Evolutionary conservation across 2,113 vertebrate species (phyloP).

Genomic region (Siphamia tubifer): DNA sequence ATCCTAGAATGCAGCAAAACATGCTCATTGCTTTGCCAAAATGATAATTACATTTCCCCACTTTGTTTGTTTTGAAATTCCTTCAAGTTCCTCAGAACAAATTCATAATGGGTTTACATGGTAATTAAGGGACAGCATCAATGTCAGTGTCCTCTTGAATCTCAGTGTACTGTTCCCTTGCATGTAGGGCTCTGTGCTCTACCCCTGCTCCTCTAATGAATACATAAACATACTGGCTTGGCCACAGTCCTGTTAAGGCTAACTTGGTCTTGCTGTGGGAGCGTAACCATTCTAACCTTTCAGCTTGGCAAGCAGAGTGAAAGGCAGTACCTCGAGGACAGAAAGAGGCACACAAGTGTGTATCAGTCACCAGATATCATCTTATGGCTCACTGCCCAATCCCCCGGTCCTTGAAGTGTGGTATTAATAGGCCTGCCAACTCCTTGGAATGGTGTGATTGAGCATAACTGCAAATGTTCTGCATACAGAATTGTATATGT

Average conservation of each 20-base stretch:
- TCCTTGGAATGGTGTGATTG: constrained; percentile 75
- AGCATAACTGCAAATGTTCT: constrained; percentile 51
- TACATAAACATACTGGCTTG: constrained; percentile 25
- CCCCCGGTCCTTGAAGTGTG: constrained; percentile 68
- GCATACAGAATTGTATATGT: constrained; percentile 12
- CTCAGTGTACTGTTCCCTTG: neutral
- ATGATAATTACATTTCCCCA: neutral
- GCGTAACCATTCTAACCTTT: constrained; percentile 63
- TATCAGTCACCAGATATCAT: constrained; percentile 73
- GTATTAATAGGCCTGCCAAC: constrained; percentile 75
- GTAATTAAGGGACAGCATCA: neutral
- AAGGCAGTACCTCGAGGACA: constrained; percentile 64
- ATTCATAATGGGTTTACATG: neutral
- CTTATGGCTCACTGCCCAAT: constrained; percentile 66
- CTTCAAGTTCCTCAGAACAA: neutral
- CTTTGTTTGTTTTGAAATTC: neutral
- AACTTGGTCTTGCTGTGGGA: constrained; percentile 38
- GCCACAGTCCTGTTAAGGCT: constrained; percentile 20
- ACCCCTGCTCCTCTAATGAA: neutral
- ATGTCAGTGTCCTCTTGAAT: neutral
- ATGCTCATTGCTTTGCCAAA: no score
- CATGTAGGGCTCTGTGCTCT: neutral
- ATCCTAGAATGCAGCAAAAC: no score
- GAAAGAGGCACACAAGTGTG: constrained; percentile 69
- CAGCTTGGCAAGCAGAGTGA: constrained; percentile 58